Base-by-base conservation (phyloP, 2,113 vertebrate species). In the Gobius niger region DNA sequence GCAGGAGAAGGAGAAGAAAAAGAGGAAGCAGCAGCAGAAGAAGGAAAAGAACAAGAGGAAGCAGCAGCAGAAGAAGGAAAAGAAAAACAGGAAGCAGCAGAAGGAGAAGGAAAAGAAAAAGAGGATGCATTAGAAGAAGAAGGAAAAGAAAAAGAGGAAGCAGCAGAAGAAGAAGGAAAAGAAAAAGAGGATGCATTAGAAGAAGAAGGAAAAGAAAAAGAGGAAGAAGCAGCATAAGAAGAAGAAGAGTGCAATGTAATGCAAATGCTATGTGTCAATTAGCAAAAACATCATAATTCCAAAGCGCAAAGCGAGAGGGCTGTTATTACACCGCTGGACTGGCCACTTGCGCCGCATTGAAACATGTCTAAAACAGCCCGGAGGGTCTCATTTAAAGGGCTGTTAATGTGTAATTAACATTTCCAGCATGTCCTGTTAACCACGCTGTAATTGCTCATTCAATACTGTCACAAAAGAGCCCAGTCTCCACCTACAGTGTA, bases 401-500 rank as follows among this genome's bases (percentile, higher is more conserved):
- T 9, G 9, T 63, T 46, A 61, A 67, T 64, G 63, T 72, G 47
- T 62, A 68, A 72, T 82, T 68, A 62, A 19, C 16, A 47, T 54
- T 65, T 70, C 68, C 44, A 42, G 41, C 41, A 47, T 61, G 70
- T 72, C 50, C 44, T 68, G 47, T 68, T 77, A 11, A 56, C 54
- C 46, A 44, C 41, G 34, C 15, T 50, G 16, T 10, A 47, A 64
- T 67, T 44, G 7, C 15, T 9, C 15, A 74, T 76, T 69, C 56
- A 54, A 18, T 57, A 59, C 47, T 53, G 64, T 44, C 16, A 70
- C 67, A 44, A 46, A 13, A 65, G 70, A 72, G n/a, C 41, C 46
- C 68, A 73, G 59, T 42, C 65, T 15, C 68, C 65, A 63, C 34
- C 51, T 70, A 56, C 57, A 71, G 44, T 70, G 56, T 62, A 71